These are phyloP conservation scores for Diprion similis DNA, from an alignment of 1,140 invertebrate species.

Conservation along the genomic window DNA sequence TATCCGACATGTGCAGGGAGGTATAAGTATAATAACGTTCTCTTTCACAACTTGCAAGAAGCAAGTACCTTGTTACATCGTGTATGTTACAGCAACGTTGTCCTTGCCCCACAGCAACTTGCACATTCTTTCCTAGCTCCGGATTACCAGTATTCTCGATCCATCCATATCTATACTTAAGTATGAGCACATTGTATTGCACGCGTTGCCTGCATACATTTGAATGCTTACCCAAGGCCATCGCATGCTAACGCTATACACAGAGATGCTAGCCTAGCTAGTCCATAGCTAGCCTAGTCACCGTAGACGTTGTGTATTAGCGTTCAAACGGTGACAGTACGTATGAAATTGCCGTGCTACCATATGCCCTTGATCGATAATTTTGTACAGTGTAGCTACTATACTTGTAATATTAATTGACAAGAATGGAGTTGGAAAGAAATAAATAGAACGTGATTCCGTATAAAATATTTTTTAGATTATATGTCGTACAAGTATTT, in stretches of 20 bases:
- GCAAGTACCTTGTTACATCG: conserved; percentile 33
- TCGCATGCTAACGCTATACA: conserved; percentile 24
- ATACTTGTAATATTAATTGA: no score
- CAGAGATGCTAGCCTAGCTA: no score
- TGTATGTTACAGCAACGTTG: conserved; percentile 27
- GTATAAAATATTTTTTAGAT: not conserved
- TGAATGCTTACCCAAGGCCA: conserved; percentile 47
- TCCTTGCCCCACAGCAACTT: conserved; percentile 41
- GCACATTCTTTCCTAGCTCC: conserved; percentile 44
- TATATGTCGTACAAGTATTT: not conserved
- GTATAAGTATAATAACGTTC: not conserved
- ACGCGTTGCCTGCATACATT: conserved; percentile 35
- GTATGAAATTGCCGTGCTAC: not conserved
- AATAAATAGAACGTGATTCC: no score
- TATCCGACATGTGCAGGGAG: no score
- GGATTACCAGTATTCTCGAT: conserved; percentile 31
- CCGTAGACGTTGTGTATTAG: conserved; percentile 1
- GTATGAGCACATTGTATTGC: conserved; percentile 32
- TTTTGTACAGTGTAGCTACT: not conserved
- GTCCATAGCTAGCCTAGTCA: not conserved
- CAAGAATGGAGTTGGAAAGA: no score
- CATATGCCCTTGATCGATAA: conserved; percentile 1
- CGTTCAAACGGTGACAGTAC: not conserved
- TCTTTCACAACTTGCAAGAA: conserved; percentile 36
- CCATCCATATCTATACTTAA: conserved; percentile 29